These are phyloP conservation scores for Anguilla obscura DNA, from an alignment of 2,797 vertebrate genomes.

Conservation along the genomic window DNA sequence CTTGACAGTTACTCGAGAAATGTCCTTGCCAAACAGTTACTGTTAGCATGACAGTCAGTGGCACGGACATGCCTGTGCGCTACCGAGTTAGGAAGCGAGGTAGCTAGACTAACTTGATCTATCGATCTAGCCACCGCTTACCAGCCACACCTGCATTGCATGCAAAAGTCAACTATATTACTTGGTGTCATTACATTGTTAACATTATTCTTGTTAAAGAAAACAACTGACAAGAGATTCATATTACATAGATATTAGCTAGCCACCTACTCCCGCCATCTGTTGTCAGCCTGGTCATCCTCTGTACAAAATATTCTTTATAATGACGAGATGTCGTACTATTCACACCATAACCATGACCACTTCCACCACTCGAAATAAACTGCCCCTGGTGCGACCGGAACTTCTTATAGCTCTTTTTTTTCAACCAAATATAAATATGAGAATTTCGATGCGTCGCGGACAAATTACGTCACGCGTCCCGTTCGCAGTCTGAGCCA, in stretches of 20 bases:
- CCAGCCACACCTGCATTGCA: neutral
- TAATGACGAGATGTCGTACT: neutral
- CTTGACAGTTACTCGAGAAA: neutral
- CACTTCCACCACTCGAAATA: neutral
- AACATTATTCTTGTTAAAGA: neutral
- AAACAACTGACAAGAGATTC: neutral
- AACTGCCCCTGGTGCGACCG: neutral
- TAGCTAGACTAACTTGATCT: no score
- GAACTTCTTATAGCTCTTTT: neutral
- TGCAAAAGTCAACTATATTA: neutral
- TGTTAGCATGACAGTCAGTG: neutral
- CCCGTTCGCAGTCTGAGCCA: neutral
- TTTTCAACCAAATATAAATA: neutral
- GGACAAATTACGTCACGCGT: constrained; percentile 23
- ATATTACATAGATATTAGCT: neutral
- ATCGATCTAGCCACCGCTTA: no score
- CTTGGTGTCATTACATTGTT: neutral
- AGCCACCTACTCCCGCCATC: neutral
- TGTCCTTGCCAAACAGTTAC: neutral
- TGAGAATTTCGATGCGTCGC: constrained; percentile 15
- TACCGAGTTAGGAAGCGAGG: no score
- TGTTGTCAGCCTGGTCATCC: neutral
- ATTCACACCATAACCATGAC: neutral
- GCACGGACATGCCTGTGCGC: neutral
- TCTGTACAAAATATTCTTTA: neutral